phyloP scores from a whole-genome alignment of 2,113 vertebrate species.

The Oreocharis arfaki region DNA sequence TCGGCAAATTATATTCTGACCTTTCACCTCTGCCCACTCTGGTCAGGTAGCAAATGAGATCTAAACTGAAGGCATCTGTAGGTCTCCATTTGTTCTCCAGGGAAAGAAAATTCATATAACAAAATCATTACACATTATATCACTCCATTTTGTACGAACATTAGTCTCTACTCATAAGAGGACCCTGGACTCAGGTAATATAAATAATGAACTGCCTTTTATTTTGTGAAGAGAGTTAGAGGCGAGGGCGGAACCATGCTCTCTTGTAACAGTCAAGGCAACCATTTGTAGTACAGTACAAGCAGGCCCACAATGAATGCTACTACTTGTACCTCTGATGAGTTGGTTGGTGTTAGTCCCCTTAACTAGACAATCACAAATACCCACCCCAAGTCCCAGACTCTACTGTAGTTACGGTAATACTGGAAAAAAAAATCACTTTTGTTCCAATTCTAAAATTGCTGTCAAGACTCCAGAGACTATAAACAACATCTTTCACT shows the following conservation, averaged over 20 bases:
- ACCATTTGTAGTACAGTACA: background rate
- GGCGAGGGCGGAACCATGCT: background rate
- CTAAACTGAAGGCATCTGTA: conserved; percentile 46
- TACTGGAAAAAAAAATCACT: conserved; percentile 69
- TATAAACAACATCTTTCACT: conserved; percentile 84
- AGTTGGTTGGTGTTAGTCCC: background rate
- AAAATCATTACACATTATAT: conserved; percentile 71
- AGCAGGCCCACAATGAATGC: conserved; percentile 3
- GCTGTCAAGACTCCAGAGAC: conserved; percentile 79
- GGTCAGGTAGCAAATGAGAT: conserved; percentile 62
- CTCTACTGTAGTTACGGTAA: conserved; percentile 69
- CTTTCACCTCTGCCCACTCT: conserved; percentile 55
- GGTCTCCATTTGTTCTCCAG: conserved; percentile 43
- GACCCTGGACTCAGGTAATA: conserved; percentile 69
- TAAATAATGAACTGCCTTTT: conserved; percentile 73
- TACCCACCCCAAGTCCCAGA: conserved; percentile 48
- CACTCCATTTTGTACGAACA: conserved; percentile 66
- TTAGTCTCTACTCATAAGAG: conserved; percentile 65
- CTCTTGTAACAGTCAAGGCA: background rate
- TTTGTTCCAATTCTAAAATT: conserved; percentile 79
- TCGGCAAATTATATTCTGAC: conserved; percentile 44
- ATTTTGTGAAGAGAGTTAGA: conserved; percentile 49
- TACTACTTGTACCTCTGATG: background rate
- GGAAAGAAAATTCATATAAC: conserved; percentile 67
- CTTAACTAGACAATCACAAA: conserved; percentile 64